Percentiles rank a stretch among this genome's conserved stretches.
Conservation (phyloP, 2,113 vertebrate genomes). For the Oryzias celebensis region DNA sequence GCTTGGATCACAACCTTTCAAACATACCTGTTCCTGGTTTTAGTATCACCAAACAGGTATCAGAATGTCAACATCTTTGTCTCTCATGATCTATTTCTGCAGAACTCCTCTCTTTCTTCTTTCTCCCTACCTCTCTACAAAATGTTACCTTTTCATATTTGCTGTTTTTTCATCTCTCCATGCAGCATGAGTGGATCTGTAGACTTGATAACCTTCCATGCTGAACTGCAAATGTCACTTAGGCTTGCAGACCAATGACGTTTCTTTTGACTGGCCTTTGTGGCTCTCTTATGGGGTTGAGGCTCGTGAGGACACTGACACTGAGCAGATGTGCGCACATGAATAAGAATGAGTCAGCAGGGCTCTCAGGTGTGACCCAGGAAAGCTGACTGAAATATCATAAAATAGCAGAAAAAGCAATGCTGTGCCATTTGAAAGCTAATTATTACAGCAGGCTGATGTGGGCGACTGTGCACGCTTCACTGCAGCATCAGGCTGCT, state of each 20-base stretch:
- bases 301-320: slow-evolving; percentile 41
- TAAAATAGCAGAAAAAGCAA: slow-evolving; percentile 42
- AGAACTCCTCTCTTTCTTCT: slow-evolving; percentile 8
- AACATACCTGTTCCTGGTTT: slow-evolving; percentile 4
- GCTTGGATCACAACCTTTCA: slow-evolving; percentile 29
- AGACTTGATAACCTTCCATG: slow-evolving; percentile 62
- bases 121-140: slow-evolving; percentile 49
- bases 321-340: slow-evolving; percentile 45
- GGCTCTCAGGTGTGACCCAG: slow-evolving; percentile 54
- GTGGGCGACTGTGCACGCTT: not conserved
- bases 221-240: slow-evolving; percentile 68
- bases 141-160: slow-evolving; percentile 72
- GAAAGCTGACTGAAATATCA: slow-evolving; percentile 38
- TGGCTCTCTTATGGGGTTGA: slow-evolving; percentile 41
- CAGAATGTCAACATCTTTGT: slow-evolving; percentile 65
- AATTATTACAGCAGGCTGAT: slow-evolving; percentile 22
- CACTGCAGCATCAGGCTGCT: slow-evolving; percentile 16
- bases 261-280: slow-evolving; percentile 22
- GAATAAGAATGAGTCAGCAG: slow-evolving; percentile 68
- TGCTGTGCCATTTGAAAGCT: slow-evolving; percentile 10
- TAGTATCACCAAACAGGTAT: slow-evolving; percentile 53
- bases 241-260: slow-evolving; percentile 35
- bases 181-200: slow-evolving; percentile 45
- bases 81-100: slow-evolving; percentile 52
- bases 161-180: slow-evolving; percentile 14